These are phyloP conservation scores for Ferrisia virgata DNA, from an alignment of 2,888 invertebrate species.

Conservation along the genomic window DNA sequence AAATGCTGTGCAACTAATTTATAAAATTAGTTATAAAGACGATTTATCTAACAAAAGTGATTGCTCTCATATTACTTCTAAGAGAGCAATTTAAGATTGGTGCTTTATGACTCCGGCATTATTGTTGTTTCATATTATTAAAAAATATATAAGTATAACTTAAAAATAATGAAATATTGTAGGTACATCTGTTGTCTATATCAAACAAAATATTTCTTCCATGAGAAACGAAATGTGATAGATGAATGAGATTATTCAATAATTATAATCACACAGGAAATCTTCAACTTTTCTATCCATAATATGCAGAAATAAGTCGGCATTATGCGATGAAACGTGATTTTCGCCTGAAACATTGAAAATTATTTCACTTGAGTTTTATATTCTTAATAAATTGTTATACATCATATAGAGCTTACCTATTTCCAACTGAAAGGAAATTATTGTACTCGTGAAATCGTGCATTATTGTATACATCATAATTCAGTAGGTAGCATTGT, in stretches of 20 bases:
- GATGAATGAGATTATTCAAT: not conserved
- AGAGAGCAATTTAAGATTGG: not conserved
- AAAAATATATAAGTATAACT: not conserved
- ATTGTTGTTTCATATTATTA: not conserved
- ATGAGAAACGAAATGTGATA: too few relatives aligned
- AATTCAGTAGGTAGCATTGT: too few relatives aligned
- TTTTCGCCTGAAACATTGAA: slow-evolving; percentile 14
- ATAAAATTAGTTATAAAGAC: slow-evolving; percentile 4
- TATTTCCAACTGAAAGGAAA: too few relatives aligned
- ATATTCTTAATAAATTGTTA: not conserved
- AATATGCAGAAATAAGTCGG: slow-evolving; percentile 30
- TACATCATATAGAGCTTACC: too few relatives aligned
- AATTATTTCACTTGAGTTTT: too few relatives aligned
- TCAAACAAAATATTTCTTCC: too few relatives aligned
- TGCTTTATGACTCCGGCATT: too few relatives aligned
- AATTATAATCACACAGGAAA: not conserved
- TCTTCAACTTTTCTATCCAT: slow-evolving; percentile 37
- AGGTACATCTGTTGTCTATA: too few relatives aligned
- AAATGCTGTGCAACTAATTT: slow-evolving; percentile 13
- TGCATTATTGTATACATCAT: too few relatives aligned
- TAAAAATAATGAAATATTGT: too few relatives aligned
- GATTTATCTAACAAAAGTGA: slow-evolving; percentile 23
- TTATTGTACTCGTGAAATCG: too few relatives aligned
- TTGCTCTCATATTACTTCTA: slow-evolving; percentile 13
- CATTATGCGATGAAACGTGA: slow-evolving; percentile 25